Conservation (phyloP, 2,888 invertebrate species). For the Pterobdella sp. region DNA sequence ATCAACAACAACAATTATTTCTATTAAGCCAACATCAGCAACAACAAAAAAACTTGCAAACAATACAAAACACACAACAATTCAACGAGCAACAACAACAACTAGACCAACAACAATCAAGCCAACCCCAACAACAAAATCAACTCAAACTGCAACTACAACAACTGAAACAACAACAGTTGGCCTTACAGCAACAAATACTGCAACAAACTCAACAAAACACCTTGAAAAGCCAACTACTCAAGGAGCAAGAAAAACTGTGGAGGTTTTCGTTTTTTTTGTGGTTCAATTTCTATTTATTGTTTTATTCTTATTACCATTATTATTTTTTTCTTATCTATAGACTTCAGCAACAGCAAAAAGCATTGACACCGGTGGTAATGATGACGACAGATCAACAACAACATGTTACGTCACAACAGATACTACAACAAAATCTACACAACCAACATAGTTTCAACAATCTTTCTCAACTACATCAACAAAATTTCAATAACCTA, state of each 20-base stretch:
- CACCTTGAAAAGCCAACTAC: not conserved
- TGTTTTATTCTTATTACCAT: too few species aligned
- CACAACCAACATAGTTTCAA: too few species aligned
- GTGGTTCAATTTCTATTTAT: too few species aligned
- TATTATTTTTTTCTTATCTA: too few species aligned
- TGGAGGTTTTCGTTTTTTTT: too few species aligned
- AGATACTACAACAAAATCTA: not conserved
- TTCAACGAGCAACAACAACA: not conserved
- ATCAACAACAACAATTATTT: not conserved
- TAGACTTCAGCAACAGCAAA: conserved; percentile 7
- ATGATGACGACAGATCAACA: conserved; percentile 11
- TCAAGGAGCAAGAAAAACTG: not conserved
- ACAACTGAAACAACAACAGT: conserved; percentile 5
- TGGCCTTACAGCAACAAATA: not conserved
- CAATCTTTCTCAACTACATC: too few species aligned
- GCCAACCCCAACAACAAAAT: not conserved
- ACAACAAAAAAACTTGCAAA: too few species aligned
- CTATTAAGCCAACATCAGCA: not conserved
- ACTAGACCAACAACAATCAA: not conserved
- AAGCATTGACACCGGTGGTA: not conserved
- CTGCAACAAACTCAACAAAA: conserved; percentile 3
- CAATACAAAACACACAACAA: too few species aligned
- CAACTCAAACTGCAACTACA: too few species aligned
- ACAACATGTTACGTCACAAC: not conserved
- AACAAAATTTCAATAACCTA: too few species aligned